Percentiles rank a stretch among this genome's conserved stretches.
Evolutionary conservation across 35 echinoderm and acorn worm species (phyloP).

Genomic region (Antedon bifida): DNA sequence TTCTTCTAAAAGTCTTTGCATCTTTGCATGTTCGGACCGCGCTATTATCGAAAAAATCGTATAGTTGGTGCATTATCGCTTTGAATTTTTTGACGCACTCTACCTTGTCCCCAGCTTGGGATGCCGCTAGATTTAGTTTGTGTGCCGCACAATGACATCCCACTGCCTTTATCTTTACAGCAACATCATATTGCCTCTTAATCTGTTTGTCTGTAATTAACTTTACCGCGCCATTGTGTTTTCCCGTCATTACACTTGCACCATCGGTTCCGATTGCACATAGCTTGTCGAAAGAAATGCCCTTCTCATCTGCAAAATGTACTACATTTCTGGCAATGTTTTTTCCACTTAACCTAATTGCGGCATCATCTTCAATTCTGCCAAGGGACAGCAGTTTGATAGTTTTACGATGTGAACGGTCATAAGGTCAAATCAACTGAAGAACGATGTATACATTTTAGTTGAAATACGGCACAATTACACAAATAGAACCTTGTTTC

Average conservation of each 20-base stretch:
- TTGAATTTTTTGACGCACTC: constrained; percentile 10
- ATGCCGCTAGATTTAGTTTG: constrained; percentile 17
- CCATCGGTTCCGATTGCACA: constrained; percentile 20
- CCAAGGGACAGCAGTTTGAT: too few species aligned
- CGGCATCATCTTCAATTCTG: too few species aligned
- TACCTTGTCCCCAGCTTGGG: constrained; percentile 17
- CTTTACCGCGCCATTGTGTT: constrained; percentile 10
- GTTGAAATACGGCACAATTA: too few species aligned
- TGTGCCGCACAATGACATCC: constrained; percentile 26
- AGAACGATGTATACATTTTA: too few species aligned
- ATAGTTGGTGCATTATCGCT: constrained; percentile 18
- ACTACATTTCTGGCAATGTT: too few species aligned
- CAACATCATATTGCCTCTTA: constrained; percentile 15
- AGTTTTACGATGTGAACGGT: too few species aligned
- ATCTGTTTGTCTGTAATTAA: too few species aligned
- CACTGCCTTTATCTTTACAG: neutral
- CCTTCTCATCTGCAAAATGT: too few species aligned
- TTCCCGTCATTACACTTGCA: constrained; percentile 20
- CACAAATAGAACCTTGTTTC: too few species aligned
- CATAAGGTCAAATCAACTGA: too few species aligned
- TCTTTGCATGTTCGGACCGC: constrained; percentile 8
- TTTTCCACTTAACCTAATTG: too few species aligned
- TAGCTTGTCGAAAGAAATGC: too few species aligned
- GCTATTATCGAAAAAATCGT: constrained; percentile 27
- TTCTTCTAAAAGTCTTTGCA: constrained; percentile 2